Conservation (phyloP, 2,113 vertebrate genomes). For the Callospermophilus lateralis region DNA sequence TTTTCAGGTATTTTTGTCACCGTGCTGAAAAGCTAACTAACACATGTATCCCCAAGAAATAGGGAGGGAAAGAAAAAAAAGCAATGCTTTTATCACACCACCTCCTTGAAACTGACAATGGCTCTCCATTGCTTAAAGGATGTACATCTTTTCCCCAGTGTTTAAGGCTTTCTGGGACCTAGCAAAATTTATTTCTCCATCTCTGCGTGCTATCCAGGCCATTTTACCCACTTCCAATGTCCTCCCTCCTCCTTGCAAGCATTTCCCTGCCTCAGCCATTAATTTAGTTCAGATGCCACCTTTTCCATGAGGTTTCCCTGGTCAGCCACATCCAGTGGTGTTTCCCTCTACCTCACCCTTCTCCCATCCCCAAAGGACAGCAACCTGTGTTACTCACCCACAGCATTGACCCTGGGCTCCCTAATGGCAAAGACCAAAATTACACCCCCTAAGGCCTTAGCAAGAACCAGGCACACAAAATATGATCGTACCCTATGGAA, state of each 20-base stretch:
- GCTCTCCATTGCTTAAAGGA: neutral
- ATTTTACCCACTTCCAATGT: neutral
- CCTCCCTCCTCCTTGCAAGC: neutral
- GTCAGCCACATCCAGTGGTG: neutral
- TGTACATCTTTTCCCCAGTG: neutral
- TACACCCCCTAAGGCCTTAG: neutral
- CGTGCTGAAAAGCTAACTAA: no score
- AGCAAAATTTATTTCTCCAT: neutral
- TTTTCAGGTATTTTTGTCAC: no score
- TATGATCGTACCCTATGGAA: neutral
- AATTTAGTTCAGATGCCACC: neutral
- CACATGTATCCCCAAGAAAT: neutral
- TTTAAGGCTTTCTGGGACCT: neutral
- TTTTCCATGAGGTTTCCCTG: neutral
- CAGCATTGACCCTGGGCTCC: neutral
- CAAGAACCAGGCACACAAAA: neutral
- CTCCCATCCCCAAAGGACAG: neutral
- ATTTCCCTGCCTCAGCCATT: neutral
- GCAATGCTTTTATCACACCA: neutral
- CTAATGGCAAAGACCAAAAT: neutral
- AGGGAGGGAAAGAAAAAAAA: neutral
- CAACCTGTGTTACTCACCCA: neutral
- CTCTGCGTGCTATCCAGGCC: fast-evolving
- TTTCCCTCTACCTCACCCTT: no score
- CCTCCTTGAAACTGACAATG: neutral